phyloP scores from a whole-genome alignment of 2,888 invertebrate species.

The Lampropteryx suffumata region DNA sequence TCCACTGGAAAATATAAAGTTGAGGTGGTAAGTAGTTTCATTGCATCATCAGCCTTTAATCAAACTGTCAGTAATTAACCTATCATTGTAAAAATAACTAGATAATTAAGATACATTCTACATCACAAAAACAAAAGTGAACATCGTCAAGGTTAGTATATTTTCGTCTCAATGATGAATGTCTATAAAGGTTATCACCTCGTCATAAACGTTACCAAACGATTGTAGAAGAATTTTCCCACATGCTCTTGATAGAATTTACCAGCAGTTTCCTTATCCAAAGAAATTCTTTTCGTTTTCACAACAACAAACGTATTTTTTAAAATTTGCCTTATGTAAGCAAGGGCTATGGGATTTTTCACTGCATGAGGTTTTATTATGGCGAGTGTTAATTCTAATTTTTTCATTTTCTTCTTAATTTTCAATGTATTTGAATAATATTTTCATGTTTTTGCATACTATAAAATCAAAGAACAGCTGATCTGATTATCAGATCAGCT shows the following conservation, averaged over 20 bases:
- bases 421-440: slow-evolving; percentile 36
- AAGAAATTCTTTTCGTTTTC: slow-evolving; percentile 84
- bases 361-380: slow-evolving; percentile 94
- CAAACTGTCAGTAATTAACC: no score
- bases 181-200: slow-evolving; percentile 78
- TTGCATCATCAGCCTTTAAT: no score
- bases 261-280: slow-evolving; percentile 85
- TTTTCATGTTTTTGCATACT: slow-evolving; percentile 7
- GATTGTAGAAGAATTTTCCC: slow-evolving; percentile 91
- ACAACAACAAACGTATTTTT: slow-evolving; percentile 88
- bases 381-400: slow-evolving; percentile 90
- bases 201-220: slow-evolving; percentile 91
- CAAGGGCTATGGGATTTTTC: slow-evolving; percentile 87
- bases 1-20: slow-evolving; percentile 85
- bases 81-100: no score
- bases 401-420: slow-evolving; percentile 52
- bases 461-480: no score
- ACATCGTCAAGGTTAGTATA: slow-evolving; percentile 8
- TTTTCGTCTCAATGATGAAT: slow-evolving; percentile 8
- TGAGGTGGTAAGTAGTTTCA: no score
- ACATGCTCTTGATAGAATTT: slow-evolving; percentile 92
- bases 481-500: no score
- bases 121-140: no score
- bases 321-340: slow-evolving; percentile 87
- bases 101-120: no score